A percentile compares a stretch with the other conserved stretches of the same genome.
Evolutionary conservation across 2,113 vertebrate genomes (phyloP).

Genomic region (Pluvialis apricaria): DNA sequence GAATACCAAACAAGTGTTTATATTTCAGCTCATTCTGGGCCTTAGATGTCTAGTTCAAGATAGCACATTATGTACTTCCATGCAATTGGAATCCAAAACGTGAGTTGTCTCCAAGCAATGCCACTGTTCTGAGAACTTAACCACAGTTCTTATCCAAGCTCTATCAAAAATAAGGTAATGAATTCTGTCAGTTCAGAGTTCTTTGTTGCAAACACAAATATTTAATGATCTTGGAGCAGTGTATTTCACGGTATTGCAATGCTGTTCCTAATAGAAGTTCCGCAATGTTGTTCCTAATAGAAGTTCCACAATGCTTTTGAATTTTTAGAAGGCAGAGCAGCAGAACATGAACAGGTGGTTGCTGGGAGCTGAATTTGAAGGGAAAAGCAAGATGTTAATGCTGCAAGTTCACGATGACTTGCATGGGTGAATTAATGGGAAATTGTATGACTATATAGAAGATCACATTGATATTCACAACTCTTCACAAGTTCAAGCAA

Average conservation of each 20-base stretch:
- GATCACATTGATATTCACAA: not conserved
- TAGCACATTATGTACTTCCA: not conserved
- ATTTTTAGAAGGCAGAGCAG: not conserved
- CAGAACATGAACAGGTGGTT: not conserved
- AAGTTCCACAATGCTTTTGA: not conserved
- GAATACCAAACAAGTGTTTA: not conserved
- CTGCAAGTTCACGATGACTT: not conserved
- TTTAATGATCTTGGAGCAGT: not conserved
- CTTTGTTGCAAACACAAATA: not conserved
- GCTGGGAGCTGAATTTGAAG: not conserved
- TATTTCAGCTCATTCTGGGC: not conserved
- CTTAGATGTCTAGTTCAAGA: not conserved
- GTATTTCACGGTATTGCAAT: not conserved
- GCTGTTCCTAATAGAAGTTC: not conserved
- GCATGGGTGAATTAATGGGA: not conserved
- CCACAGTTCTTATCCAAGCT: not conserved
- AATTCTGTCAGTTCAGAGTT: not conserved
- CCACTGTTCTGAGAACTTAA: not conserved
- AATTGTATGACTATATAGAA: not conserved
- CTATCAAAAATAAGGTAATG: not conserved
- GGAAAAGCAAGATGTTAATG: not conserved
- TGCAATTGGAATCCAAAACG: not conserved
- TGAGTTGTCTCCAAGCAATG: not conserved
- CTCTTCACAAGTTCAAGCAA: not conserved
- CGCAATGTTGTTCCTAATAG: not conserved